These are phyloP conservation scores for Pseudococcus viburni DNA, from an alignment of 2,888 invertebrate species.

Conservation along the genomic window DNA sequence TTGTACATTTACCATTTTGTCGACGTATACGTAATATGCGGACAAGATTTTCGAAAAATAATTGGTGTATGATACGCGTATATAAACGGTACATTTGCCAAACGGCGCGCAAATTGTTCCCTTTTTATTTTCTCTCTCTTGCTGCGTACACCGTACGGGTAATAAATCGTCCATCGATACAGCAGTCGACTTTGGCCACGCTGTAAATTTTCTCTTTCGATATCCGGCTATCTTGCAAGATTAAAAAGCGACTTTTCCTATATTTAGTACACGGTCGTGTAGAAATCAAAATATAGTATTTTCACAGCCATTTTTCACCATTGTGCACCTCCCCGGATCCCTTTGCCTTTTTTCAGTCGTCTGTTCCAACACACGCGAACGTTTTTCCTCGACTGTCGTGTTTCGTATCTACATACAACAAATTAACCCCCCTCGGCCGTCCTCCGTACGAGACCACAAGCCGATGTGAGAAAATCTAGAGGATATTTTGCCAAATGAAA, in stretches of 20 bases:
- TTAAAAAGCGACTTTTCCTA: neutral
- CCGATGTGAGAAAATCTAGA: neutral
- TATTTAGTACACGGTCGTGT: neutral
- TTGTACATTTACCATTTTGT: neutral
- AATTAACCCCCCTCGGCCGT: neutral
- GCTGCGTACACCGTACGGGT: neutral
- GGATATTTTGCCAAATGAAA: neutral
- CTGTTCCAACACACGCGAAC: neutral
- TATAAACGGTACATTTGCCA: slow-evolving; percentile 8
- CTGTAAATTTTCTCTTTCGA: neutral
- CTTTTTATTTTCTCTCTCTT: neutral
- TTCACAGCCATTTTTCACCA: neutral
- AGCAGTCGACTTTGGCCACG: neutral
- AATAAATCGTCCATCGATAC: neutral
- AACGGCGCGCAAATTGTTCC: neutral
- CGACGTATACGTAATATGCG: neutral
- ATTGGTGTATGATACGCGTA: neutral
- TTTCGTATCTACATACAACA: neutral
- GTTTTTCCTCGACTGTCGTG: neutral
- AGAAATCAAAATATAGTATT: slow-evolving; percentile 13
- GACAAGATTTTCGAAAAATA: slow-evolving; percentile 4
- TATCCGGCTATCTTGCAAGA: slow-evolving; percentile 4
- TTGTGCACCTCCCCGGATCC: neutral
- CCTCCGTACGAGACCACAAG: neutral
- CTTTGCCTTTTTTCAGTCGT: neutral